Base-by-base conservation (phyloP, 2,888 invertebrate species). In the Leptinotarsa rubiginosa region DNA sequence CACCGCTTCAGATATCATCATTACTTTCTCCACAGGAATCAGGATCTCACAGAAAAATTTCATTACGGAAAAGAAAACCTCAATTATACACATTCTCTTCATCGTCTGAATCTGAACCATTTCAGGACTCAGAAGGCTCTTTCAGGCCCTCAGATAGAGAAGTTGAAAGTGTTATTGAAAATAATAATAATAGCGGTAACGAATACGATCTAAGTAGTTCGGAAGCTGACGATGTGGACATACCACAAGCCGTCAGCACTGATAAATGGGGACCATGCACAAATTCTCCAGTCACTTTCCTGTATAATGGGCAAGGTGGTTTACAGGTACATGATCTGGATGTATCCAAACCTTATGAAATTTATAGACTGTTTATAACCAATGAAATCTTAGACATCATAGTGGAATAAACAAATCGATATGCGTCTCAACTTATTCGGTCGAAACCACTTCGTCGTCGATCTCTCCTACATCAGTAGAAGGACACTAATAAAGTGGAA, bases 311-410 rank as follows among this genome's bases (percentile, higher is more conserved):
- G 54, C 54, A 20, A 54, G 54, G 54, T 54, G 66, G 47, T 66
- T 20, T 49, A 15, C 18, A 67, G 49, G 22, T 15, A 50, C 25
- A 20, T 50, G 49, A 49, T 67, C 22, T 67, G 49, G 22, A 67
- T 49, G 10, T 67, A 50, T 59, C 62, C 47, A 25, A 59, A 70
- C 56, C 70, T 41, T 64, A 22, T 65, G 50, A 49, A 22, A 70
- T 65, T 25, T 70, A 64, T 18, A 49, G 47, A 65, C 65, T 49
- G 50, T 49, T 70, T 65, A 16, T 64, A 1, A 70, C 64, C n/a
- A 50, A 70, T 64, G 64, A 50, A 70, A 70, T 70, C 31, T n/a
- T 70, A 18, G 70, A 70, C 50, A 41, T 70, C 31, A 65, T 65
- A 22, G 70, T 70, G 10, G 15, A 49, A 50, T 65, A 70, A 70